phyloP scores from a whole-genome alignment of 2,113 vertebrate genomes.

The Corythaeola cristata region DNA sequence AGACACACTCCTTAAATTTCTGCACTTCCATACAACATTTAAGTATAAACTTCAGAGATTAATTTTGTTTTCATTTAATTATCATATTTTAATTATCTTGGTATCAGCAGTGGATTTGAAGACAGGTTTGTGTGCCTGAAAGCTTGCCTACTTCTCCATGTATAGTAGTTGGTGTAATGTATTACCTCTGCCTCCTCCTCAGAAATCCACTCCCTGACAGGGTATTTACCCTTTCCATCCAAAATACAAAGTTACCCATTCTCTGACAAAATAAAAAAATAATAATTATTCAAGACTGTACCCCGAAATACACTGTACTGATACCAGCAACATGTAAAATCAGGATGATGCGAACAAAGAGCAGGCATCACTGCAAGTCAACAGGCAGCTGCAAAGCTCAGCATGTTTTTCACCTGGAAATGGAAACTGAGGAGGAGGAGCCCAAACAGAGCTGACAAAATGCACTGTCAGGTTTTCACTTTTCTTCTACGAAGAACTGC shows the following conservation, averaged over 20 bases:
- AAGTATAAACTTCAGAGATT: neutral
- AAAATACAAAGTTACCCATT: neutral
- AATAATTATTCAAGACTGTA: neutral
- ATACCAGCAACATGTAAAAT: neutral
- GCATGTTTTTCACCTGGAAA: neutral
- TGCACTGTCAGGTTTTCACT: neutral
- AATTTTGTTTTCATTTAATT: neutral
- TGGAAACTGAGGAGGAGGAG: neutral
- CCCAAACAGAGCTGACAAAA: neutral
- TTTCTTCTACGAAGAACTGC: neutral
- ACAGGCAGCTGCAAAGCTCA: neutral
- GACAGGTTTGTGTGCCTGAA: neutral
- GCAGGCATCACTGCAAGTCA: neutral
- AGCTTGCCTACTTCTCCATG: neutral
- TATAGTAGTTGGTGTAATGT: fast-evolving
- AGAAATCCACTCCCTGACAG: neutral
- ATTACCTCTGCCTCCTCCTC: neutral
- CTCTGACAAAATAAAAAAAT: neutral
- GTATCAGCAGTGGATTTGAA: neutral
- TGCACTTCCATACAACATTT: neutral
- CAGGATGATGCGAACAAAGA: neutral
- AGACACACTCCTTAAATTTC: neutral
- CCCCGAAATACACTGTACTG: neutral
- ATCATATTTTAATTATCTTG: neutral
- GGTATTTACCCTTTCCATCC: neutral